Evolutionary conservation across 2,888 invertebrate species (phyloP).

Genomic region (Mesorhabditis spiculigera): DNA sequence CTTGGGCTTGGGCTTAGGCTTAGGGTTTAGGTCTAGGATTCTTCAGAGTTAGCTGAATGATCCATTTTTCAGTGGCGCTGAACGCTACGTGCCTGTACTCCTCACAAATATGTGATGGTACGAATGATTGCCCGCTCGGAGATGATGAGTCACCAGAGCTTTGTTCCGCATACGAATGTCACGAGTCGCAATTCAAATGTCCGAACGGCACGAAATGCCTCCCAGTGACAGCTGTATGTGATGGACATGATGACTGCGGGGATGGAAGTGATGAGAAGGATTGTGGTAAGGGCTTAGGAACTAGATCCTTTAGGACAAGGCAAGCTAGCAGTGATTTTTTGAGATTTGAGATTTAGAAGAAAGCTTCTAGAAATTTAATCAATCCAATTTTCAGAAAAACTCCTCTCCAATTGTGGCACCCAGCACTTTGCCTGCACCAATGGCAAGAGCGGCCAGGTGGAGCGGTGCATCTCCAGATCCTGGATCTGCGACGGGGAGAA

Average conservation of each 20-base stretch:
- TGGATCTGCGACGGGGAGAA: slow-evolving; percentile 19
- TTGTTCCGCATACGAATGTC: slow-evolving; percentile 68
- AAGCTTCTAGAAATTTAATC: too few relatives aligned
- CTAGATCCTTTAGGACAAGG: not conserved
- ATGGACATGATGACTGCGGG: slow-evolving; percentile 71
- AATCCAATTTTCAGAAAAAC: slow-evolving; percentile 65
- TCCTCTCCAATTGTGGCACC: not conserved
- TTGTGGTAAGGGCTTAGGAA: slow-evolving; percentile 63
- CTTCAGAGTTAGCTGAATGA: slow-evolving; percentile 59
- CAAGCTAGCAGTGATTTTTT: too few relatives aligned
- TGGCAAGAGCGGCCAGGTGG: not conserved
- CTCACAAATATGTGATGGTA: slow-evolving; percentile 75
- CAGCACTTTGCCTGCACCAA: not conserved
- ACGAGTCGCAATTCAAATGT: slow-evolving; percentile 77
- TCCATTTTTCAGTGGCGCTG: slow-evolving; percentile 66
- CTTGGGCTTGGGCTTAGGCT: too few relatives aligned
- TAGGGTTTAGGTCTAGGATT: not conserved
- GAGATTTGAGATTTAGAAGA: too few relatives aligned
- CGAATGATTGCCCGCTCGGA: slow-evolving; percentile 18
- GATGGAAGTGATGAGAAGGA: slow-evolving; percentile 75
- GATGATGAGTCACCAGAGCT: slow-evolving; percentile 22
- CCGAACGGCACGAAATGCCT: slow-evolving; percentile 78
- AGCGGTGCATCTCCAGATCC: slow-evolving; percentile 18
- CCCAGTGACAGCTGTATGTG: slow-evolving; percentile 81
- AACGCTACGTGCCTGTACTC: slow-evolving; percentile 10